These are phyloP conservation scores for Synanthedon formicaeformis DNA, from an alignment of 2,888 invertebrate genomes.

Conservation along the genomic window DNA sequence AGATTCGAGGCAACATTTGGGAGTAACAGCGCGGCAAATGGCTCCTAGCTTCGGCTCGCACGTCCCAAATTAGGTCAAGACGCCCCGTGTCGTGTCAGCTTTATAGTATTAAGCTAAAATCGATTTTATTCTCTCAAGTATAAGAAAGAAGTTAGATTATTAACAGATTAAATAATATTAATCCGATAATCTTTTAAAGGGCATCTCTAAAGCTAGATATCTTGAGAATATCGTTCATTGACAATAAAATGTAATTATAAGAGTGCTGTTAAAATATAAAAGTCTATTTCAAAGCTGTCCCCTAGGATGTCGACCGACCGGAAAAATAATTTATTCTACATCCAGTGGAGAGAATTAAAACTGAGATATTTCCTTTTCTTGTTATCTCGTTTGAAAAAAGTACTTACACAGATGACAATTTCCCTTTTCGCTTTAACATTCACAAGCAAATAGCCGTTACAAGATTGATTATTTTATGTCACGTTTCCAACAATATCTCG, in stretches of 20 bases:
- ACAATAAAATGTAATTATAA: conserved; percentile 15
- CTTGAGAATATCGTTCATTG: background rate
- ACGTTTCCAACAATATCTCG: background rate
- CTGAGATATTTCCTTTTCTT: conserved; percentile 16
- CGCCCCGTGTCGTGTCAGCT: conserved; percentile 24
- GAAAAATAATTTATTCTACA: conserved; percentile 32
- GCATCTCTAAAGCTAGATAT: background rate
- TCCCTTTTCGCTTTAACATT: conserved; percentile 6
- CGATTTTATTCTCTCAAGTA: conserved; percentile 22
- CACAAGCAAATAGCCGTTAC: background rate
- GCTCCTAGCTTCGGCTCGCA: conserved; percentile 18
- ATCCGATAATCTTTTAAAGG: background rate
- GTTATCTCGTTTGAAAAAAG: conserved; percentile 7
- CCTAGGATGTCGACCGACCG: conserved; percentile 15
- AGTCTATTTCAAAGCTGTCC: conserved; percentile 24
- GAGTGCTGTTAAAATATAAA: conserved; percentile 27
- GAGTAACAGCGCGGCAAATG: conserved; percentile 40
- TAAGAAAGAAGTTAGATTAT: no score
- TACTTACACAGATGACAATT: conserved; percentile 10
- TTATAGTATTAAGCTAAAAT: conserved; percentile 27
- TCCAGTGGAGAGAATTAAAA: conserved; percentile 29
- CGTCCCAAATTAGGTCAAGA: conserved; percentile 47
- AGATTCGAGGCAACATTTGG: conserved; percentile 32
- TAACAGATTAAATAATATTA: no score
- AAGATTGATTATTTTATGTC: background rate